Evolutionary conservation across 2,797 vertebrate genomes (phyloP), one percentile per base, ranked within the genome.

Genomic region (Emydoidea blandingii): DNA sequence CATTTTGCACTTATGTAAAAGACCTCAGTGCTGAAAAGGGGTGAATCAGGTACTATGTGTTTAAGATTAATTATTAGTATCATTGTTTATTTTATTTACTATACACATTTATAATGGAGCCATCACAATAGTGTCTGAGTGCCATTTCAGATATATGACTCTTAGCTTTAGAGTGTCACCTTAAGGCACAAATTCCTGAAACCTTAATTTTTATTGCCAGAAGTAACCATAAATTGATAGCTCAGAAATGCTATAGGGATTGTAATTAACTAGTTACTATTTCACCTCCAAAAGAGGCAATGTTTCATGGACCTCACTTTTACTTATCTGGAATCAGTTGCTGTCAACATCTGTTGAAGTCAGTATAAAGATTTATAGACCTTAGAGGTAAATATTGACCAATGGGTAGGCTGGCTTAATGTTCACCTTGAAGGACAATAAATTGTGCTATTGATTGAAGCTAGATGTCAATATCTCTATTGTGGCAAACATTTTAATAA

Each of bases 321-420:
- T 97, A 98, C 98, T 98, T 98, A 98, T 98, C 97, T 97, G 92
- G 95, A 98, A 98, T 98, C 98, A 98, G 97, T 96, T 37, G 96
- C 97, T 98, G 98, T 98, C 98, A 98, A 96, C 97, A 97, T 97
- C 90, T 54, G 52, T 96, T 97, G 95, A 96, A 97, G 97, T 97
- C 97, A n/a, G 41, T 98, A 97, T 98, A 98, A 98, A 98, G 98
- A 98, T 98, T 98, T 98, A 98, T 98, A 98, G 98, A 98, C 97
- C 97, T 97, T 94, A 90, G 96, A 97, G 97, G 97, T 97, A 98
- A 98, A 98, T 98, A 98, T 98, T 98, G 98, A 98, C 98, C 98
- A 98, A 97, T 98, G 97, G 97, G 97, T 96, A 98, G 96, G 94
- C 97, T 96, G 95, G 96, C 96, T 98, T 97, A 96, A 96, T 98